These are phyloP conservation scores for Heterotis niloticus DNA, from an alignment of 2,113 vertebrate species.

Conservation along the genomic window DNA sequence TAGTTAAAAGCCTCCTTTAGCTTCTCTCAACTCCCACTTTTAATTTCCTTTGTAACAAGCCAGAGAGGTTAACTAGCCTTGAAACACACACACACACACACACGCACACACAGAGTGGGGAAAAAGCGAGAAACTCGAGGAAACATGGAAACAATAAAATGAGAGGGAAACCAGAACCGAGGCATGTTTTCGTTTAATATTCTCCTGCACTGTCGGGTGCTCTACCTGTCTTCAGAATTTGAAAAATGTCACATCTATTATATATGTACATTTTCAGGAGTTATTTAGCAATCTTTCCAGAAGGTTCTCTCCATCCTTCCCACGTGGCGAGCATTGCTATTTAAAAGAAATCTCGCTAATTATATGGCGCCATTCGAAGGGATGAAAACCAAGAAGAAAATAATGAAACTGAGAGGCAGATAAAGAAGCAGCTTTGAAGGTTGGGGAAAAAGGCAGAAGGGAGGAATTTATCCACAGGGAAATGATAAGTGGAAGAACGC, in stretches of 20 bases:
- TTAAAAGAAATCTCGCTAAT: conserved; percentile 47
- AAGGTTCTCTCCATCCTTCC: conserved; percentile 31
- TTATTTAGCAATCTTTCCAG: conserved; percentile 45
- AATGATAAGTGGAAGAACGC: neutral
- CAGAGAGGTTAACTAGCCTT: conserved; percentile 46
- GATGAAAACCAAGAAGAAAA: conserved; percentile 34
- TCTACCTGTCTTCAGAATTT: conserved; percentile 31
- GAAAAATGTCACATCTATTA: conserved; percentile 30
- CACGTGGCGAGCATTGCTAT: conserved; percentile 29
- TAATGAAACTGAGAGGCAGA: conserved; percentile 36
- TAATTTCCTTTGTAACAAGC: conserved; percentile 39
- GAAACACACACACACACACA: conserved; percentile 15
- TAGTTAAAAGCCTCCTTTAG: conserved; percentile 42
- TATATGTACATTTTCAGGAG: conserved; percentile 34
- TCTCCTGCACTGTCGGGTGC: conserved; percentile 5
- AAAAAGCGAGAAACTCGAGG: neutral
- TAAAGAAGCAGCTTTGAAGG: conserved; percentile 36
- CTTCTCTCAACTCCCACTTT: conserved; percentile 37
- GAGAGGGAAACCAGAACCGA: conserved; percentile 24
- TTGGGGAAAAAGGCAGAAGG: neutral
- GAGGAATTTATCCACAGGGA: conserved; percentile 6
- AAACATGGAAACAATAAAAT: conserved; percentile 6
- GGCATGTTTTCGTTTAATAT: conserved; percentile 26
- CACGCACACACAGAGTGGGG: conserved; percentile 3
- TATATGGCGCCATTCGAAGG: conserved; percentile 33